phyloP scores from a whole-genome alignment of 1,140 invertebrate genomes.

The Chlorops oryzae region DNA sequence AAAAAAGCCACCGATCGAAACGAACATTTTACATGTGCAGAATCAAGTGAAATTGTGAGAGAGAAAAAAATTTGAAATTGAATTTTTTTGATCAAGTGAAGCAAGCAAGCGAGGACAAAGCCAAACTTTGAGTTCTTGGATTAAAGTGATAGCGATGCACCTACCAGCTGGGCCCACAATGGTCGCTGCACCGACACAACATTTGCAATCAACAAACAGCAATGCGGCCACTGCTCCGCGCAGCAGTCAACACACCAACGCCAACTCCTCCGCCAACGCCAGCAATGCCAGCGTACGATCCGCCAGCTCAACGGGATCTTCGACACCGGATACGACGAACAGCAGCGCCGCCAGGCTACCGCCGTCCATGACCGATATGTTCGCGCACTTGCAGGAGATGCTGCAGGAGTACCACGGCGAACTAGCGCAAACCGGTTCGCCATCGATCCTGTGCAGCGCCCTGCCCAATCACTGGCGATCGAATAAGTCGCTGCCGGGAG shows the following conservation, averaged over 20 bases:
- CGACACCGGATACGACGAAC: slow-evolving; percentile 30
- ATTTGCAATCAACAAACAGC: slow-evolving; percentile 19
- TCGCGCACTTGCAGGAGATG: slow-evolving; percentile 65
- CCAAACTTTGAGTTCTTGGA: no score
- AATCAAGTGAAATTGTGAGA: no score
- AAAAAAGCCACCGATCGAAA: no score
- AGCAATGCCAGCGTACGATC: slow-evolving; percentile 4
- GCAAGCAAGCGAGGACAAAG: no score
- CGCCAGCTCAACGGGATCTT: slow-evolving; percentile 41
- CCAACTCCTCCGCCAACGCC: slow-evolving; percentile 12
- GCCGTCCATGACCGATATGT: slow-evolving; percentile 62
- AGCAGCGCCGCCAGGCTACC: slow-evolving; percentile 37
- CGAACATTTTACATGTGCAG: no score
- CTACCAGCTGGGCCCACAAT: slow-evolving; percentile 42
- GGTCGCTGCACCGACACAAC: slow-evolving; percentile 39
- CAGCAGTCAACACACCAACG: neutral
- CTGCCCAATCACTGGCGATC: slow-evolving; percentile 90
- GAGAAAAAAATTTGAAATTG: no score
- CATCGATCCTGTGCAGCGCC: slow-evolving; percentile 83
- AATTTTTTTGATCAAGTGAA: no score
- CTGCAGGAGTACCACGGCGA: slow-evolving; percentile 83
- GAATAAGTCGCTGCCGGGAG: slow-evolving; percentile 91
- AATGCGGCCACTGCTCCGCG: neutral
- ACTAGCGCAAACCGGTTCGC: slow-evolving; percentile 83
- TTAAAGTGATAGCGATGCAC: slow-evolving; percentile 28